phyloP scores from a whole-genome alignment of 2,888 invertebrate species.

The Yponomeuta cagnagella region DNA sequence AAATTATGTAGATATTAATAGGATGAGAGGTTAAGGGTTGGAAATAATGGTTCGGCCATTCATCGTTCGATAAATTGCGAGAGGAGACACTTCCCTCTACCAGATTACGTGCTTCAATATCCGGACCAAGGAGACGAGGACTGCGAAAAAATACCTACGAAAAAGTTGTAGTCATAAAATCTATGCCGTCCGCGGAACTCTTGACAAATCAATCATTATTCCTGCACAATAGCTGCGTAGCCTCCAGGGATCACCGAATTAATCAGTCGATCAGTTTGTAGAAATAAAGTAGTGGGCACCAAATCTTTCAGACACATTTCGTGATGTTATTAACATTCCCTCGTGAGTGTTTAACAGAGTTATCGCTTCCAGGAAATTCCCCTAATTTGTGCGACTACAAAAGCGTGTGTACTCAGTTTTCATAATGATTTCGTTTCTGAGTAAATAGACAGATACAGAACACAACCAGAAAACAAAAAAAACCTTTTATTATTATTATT shows the following conservation, averaged over 20 bases:
- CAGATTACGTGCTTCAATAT: conserved; percentile 76
- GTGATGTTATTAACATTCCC: conserved; percentile 33
- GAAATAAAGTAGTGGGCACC: conserved; percentile 26
- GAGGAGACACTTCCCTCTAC: conserved; percentile 67
- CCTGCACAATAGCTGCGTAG: neutral
- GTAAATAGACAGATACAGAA: neutral
- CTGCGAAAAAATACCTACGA: conserved; percentile 23
- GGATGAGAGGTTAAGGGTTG: conserved; percentile 71
- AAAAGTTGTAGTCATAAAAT: neutral
- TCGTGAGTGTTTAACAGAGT: conserved; percentile 31
- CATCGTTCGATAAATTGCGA: conserved; percentile 73
- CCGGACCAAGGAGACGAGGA: conserved; percentile 46
- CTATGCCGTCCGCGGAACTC: neutral
- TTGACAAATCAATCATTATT: neutral
- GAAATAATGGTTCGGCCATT: conserved; percentile 66
- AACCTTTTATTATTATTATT: neutral
- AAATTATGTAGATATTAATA: conserved; percentile 75
- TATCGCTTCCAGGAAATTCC: conserved; percentile 33
- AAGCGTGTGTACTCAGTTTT: neutral
- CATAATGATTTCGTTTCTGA: neutral
- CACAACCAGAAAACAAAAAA: too few relatives aligned
- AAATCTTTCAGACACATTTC: conserved; percentile 25
- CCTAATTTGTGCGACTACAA: conserved; percentile 33
- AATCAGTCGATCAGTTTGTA: conserved; percentile 17
- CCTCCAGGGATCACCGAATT: conserved; percentile 14